phyloP scores from a whole-genome alignment of 2,113 vertebrate species.

The Erythrocercus mccallii region DNA sequence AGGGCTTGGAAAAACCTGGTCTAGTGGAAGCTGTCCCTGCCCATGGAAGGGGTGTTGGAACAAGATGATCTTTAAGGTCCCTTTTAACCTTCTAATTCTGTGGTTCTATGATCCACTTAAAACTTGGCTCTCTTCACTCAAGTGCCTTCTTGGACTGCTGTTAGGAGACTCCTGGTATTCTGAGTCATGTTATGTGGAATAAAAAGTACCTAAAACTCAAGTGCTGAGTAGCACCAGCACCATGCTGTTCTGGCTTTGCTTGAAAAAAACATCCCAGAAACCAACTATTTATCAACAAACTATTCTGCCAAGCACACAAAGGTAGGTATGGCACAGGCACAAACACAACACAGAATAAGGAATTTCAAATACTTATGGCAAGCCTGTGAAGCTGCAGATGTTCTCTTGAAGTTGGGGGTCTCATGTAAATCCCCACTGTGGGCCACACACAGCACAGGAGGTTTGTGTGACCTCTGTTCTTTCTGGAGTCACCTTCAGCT shows the following conservation, averaged over 20 bases:
- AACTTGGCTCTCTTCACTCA: background rate
- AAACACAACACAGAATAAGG: background rate
- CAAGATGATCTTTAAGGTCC: background rate
- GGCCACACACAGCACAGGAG: background rate
- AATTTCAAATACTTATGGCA: background rate
- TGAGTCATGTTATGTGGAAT: background rate
- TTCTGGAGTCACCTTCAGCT: background rate
- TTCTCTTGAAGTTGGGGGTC: background rate
- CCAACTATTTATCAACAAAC: background rate
- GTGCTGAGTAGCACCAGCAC: background rate
- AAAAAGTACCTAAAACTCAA: background rate
- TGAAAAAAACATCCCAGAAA: background rate
- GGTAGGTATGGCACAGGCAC: background rate
- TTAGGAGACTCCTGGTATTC: background rate
- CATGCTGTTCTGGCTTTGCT: background rate
- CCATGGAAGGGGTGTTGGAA: fast-evolving
- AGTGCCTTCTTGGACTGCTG: background rate
- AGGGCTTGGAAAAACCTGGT: background rate
- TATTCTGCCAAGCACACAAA: background rate
- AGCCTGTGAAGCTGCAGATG: background rate
- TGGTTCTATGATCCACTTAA: background rate
- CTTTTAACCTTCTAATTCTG: background rate
- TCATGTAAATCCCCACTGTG: background rate
- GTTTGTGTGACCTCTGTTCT: background rate
- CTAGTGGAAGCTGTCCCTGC: background rate